A percentile compares a stretch with the other conserved stretches of the same genome.
Conservation (phyloP, 2,113 vertebrate species). For the Anthoscopus minutus region DNA sequence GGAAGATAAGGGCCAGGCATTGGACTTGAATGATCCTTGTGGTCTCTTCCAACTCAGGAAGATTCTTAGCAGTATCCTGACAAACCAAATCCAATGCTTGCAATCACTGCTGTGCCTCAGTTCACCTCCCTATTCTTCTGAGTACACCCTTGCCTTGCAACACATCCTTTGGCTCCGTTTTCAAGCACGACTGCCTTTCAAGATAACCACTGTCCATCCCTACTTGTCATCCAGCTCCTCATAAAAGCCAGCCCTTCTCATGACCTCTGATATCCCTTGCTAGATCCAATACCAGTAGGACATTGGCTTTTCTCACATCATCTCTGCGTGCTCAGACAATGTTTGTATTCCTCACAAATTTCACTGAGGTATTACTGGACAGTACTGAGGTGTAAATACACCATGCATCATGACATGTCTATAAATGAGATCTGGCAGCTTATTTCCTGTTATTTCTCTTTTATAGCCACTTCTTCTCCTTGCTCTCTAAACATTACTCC, state of each 20-base stretch:
- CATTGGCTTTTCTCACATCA: background rate
- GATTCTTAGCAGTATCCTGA: background rate
- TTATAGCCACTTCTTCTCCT: background rate
- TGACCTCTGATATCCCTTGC: background rate
- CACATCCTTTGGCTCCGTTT: background rate
- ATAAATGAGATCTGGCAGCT: background rate
- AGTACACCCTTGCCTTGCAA: background rate
- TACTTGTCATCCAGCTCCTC: background rate
- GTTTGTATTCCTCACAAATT: background rate
- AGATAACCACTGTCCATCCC: background rate
- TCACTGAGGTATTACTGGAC: background rate
- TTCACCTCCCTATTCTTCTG: background rate
- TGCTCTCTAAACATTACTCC: background rate
- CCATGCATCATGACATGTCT: background rate
- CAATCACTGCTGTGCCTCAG: background rate
- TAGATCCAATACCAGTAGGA: background rate
- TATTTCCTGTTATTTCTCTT: background rate
- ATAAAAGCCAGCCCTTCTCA: background rate
- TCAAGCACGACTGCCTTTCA: background rate
- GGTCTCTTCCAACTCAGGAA: background rate
- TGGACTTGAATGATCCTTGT: background rate
- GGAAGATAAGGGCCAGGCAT: background rate
- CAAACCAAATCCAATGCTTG: background rate
- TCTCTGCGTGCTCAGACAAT: background rate
- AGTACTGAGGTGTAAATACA: background rate